Percentiles rank a stretch among this genome's conserved stretches.
phyloP scores from a whole-genome alignment of 64 coral and sea anemone species.

The Platygyra sinensis region DNA sequence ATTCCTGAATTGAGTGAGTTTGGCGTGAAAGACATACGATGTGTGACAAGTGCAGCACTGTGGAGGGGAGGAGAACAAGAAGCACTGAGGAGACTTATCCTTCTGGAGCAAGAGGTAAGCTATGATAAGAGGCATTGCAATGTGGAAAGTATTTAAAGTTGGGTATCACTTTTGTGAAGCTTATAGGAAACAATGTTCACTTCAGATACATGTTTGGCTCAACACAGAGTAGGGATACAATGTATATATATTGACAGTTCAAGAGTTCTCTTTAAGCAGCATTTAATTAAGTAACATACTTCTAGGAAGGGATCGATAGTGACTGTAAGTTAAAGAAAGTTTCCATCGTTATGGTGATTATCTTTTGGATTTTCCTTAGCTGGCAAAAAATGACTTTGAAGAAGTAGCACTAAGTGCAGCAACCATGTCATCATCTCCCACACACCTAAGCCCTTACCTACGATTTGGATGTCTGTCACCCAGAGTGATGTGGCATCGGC shows the following conservation, averaged over 20 bases:
- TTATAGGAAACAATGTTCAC: too few relatives aligned
- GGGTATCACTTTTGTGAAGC: too few relatives aligned
- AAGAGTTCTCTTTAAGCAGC: too few relatives aligned
- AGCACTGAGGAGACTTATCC: conserved; percentile 19
- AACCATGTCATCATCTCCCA: conserved; percentile 16
- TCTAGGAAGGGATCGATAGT: background rate
- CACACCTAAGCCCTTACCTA: conserved; percentile 61
- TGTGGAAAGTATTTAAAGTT: too few relatives aligned
- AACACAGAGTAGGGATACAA: too few relatives aligned
- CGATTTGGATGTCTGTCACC: conserved; percentile 64
- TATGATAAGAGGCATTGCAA: background rate
- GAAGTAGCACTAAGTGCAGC: background rate
- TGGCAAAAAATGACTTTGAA: conserved; percentile 40
- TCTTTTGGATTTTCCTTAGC: conserved; percentile 2
- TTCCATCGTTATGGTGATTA: background rate
- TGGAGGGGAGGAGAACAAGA: conserved; percentile 70
- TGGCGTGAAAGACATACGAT: conserved; percentile 39
- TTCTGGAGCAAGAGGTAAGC: conserved; percentile 26
- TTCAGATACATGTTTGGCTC: too few relatives aligned
- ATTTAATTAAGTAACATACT: too few relatives aligned
- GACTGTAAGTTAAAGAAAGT: background rate
- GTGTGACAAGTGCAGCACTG: background rate
- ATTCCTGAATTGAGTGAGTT: conserved; percentile 55
- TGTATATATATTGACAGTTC: too few relatives aligned
- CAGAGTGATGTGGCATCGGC: conserved; percentile 30